Base-by-base conservation (phyloP, 2,797 vertebrate genomes). In the Darevskia nairensis region DNA sequence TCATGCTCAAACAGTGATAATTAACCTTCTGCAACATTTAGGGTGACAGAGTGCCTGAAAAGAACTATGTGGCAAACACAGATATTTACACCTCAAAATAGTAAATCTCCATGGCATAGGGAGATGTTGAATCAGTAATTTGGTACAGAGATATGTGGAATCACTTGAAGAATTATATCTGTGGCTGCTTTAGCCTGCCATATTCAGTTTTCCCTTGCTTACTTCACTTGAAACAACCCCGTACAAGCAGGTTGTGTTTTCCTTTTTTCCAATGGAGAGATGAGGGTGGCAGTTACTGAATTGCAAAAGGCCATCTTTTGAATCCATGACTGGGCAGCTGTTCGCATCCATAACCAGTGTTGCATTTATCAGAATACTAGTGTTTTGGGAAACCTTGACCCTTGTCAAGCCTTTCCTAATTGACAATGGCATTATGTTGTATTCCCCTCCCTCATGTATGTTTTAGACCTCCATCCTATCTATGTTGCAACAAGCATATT, bases 21-120 rank as follows among this genome's bases (percentile, higher is more conserved):
- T 71, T 86, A 59, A 71, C 35, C 86, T 82, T 77, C 80, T 90
- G 82, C 69, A 87, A 32, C 2, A 29, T 6, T 1, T 25, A 7
- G 72, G 69, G 55, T 61, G 41, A 90, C 71, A 59, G 50, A 21
- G 55, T 61, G 8, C 61, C 3, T 6, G 21, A 76, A 91, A 79
- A 35, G 29, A 35, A n/a, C 1, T 41, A 44, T 3, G 59, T 46
- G 79, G 21, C 68, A 50, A n/a, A 8, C 75, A 79, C 23, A 61
- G 76, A 79, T 88, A 84, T 32, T 79, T 88, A 13, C 27, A 88
- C 35, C 64, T 85, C 23, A 44, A 69, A 29, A 50, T 69, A 68
- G 44, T 2, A 50, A 61, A 17, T 66, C 4, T 29, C 4, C 61
- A 29, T 69, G 44, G 41, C 23, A 66, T 7, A 50, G 15, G 80